phyloP scores from a whole-genome alignment of 1,140 invertebrate genomes.

The Megalopta genalis region DNA sequence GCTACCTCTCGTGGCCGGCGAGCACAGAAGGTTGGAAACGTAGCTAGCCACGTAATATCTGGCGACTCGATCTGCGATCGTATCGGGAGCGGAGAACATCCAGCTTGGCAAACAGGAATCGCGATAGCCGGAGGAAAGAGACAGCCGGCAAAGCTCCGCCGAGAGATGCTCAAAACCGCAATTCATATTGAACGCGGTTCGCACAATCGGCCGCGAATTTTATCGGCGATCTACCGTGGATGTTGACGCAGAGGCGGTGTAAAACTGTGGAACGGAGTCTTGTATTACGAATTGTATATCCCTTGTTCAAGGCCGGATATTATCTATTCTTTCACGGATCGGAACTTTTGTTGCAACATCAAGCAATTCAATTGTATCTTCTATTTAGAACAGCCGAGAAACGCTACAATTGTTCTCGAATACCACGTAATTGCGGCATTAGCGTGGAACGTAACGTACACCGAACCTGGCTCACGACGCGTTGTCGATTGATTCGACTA shows the following conservation, averaged over 20 bases:
- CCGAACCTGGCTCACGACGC: too few relatives aligned
- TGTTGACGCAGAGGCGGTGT: background rate
- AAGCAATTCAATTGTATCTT: too few relatives aligned
- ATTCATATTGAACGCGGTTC: constrained; percentile 48
- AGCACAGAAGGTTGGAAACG: constrained; percentile 26
- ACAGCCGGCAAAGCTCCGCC: background rate
- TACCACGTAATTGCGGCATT: too few relatives aligned
- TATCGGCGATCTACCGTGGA: constrained; percentile 21
- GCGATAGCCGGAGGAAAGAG: constrained; percentile 22
- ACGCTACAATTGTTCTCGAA: too few relatives aligned
- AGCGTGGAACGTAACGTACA: too few relatives aligned
- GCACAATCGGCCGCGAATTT: constrained; percentile 33
- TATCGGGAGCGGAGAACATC: constrained; percentile 42
- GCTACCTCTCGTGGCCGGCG: background rate
- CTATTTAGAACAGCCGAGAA: too few relatives aligned
- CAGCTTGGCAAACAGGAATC: constrained; percentile 52
- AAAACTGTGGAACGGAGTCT: too few relatives aligned
- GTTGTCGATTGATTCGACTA: too few relatives aligned
- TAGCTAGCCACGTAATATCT: constrained; percentile 34
- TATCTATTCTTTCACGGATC: too few relatives aligned
- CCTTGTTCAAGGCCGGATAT: too few relatives aligned
- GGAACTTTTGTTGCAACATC: too few relatives aligned
- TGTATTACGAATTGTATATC: too few relatives aligned
- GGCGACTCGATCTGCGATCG: constrained; percentile 42
- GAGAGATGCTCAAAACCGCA: constrained; percentile 44